A percentile compares a stretch with the other conserved stretches of the same genome.
Evolutionary conservation across 2,888 invertebrate genomes (phyloP).

Genomic region (Mongoloraphidia duomilia): DNA sequence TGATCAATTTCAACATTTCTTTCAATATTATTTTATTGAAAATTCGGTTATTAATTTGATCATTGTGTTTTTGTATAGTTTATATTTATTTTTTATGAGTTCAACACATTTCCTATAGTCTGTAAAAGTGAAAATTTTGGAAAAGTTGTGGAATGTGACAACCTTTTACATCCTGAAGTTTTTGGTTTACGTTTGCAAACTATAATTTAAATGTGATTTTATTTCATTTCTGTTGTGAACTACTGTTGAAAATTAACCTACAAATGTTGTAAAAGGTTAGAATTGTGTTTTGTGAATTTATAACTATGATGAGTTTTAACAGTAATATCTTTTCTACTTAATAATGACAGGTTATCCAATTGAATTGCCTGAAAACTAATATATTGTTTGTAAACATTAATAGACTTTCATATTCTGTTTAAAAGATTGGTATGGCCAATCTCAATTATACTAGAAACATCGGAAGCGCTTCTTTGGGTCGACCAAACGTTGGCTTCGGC

Average conservation of each 20-base stretch:
- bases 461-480: conserved; percentile 59
- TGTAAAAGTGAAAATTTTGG: not conserved
- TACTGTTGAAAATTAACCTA: not conserved
- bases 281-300: too few species aligned
- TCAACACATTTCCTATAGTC: too few species aligned
- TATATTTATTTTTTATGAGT: too few species aligned
- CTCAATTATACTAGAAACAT: conserved; percentile 85
- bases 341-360: not conserved
- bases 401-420: not conserved
- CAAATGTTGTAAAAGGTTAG: conserved; percentile 4
- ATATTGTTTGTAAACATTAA: not conserved
- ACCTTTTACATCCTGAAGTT: not conserved
- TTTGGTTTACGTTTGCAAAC: not conserved
- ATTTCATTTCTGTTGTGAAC: conserved; percentile 1
- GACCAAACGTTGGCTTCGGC: conserved; percentile 49
- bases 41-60: too few species aligned
- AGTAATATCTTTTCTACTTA: not conserved
- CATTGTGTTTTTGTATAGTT: too few species aligned
- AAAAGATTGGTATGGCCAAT: conserved; percentile 71
- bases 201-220: conserved; percentile 4
- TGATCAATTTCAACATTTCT: too few species aligned
- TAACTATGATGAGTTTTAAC: too few species aligned
- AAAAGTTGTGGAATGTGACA: conserved; percentile 3
- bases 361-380: too few species aligned
- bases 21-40: too few species aligned